phyloP scores from a whole-genome alignment of 2,113 vertebrate genomes.

The Panthera leo region DNA sequence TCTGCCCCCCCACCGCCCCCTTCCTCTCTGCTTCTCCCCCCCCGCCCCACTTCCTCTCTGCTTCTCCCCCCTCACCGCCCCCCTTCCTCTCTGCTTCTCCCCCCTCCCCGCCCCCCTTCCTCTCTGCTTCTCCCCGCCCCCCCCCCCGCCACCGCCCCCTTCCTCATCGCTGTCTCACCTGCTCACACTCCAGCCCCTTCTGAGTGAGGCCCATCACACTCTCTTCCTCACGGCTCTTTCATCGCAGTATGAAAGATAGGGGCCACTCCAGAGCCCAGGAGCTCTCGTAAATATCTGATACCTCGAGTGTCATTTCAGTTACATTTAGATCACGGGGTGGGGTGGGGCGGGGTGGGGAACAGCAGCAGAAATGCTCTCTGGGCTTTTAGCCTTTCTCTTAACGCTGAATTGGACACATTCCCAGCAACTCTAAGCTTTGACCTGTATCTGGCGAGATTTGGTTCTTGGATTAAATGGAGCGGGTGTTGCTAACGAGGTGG shows the following conservation, averaged over 20 bases:
- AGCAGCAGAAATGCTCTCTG: conserved; percentile 1
- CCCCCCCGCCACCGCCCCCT: accelerated
- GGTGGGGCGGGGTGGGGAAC: accelerated
- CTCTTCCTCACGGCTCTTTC: neutral
- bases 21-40: too few species aligned
- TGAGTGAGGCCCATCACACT: neutral
- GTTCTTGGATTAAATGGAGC: conserved; percentile 33
- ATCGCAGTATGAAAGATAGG: neutral
- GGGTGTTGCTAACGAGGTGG: conserved; percentile 15
- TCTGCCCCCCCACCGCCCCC: too few species aligned
- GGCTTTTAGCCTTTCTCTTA: conserved; percentile 35
- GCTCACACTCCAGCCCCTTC: neutral
- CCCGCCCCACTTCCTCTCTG: too few species aligned
- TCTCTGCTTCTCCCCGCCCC: too few species aligned
- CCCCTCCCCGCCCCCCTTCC: too few species aligned
- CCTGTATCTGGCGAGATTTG: neutral
- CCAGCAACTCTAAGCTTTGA: conserved; percentile 45
- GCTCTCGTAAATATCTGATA: neutral
- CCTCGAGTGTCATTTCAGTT: neutral
- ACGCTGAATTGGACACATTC: conserved; percentile 37
- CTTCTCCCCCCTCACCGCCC: too few species aligned
- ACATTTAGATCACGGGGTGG: neutral
- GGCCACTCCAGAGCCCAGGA: neutral
- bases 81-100: too few species aligned
- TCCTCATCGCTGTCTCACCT: neutral